phyloP scores from a whole-genome alignment of 2,888 invertebrate species.

The Choristoneura rosaceana region DNA sequence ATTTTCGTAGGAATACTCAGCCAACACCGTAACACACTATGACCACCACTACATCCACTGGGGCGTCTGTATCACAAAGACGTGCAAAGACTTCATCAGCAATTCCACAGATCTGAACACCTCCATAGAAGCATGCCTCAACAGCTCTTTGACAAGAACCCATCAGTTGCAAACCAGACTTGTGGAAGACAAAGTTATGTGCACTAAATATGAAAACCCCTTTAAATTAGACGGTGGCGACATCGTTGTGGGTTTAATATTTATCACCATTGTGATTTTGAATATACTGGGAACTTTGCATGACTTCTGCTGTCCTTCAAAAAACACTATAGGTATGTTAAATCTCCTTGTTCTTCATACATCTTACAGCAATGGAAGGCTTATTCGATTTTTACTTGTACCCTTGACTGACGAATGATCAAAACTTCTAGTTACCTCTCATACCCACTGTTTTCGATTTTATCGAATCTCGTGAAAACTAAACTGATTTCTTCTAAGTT shows the following conservation, averaged over 20 bases:
- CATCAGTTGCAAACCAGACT: constrained; percentile 48
- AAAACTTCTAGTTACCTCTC: too few species aligned
- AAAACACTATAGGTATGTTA: constrained; percentile 14
- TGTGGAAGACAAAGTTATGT: constrained; percentile 28
- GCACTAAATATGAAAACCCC: constrained; percentile 28
- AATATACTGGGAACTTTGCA: constrained; percentile 50
- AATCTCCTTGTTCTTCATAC: too few species aligned
- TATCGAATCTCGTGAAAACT: too few species aligned
- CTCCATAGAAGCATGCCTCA: constrained; percentile 42
- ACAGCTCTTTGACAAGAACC: constrained; percentile 43
- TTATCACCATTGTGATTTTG: constrained; percentile 46
- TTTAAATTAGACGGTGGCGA: constrained; percentile 40
- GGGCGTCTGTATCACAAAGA: constrained; percentile 37
- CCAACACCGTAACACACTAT: constrained; percentile 32
- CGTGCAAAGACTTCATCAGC: constrained; percentile 20
- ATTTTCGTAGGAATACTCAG: constrained; percentile 40
- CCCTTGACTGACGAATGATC: too few species aligned
- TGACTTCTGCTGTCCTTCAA: constrained; percentile 40
- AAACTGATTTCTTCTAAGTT: too few species aligned
- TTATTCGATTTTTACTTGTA: too few species aligned
- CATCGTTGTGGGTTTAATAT: constrained; percentile 44
- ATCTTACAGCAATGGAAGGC: too few species aligned
- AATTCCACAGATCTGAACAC: constrained; percentile 14
- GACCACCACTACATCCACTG: constrained; percentile 38
- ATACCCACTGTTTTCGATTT: too few species aligned